Evolutionary conservation across 2,797 vertebrate genomes (phyloP), one percentile per base, ranked within the genome.

Genomic region (Labeo calbasu): DNA sequence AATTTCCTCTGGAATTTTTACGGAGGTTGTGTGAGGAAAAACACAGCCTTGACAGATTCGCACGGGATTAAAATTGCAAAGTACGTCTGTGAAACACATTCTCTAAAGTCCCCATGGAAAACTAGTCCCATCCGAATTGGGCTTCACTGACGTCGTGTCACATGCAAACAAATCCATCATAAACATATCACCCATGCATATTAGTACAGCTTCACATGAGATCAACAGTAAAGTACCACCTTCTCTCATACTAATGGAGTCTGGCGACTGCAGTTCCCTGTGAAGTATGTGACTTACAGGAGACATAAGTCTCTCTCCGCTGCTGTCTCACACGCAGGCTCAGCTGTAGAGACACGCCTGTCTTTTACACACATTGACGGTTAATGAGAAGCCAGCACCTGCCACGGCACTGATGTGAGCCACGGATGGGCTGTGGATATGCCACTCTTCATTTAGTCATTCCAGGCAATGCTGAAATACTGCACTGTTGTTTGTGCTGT

Each of bases 371-470:
- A 23, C 70, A 14, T 4, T 63, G 70, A 21, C 25, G 6, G 59
- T 59, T 82, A 75, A 82, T 82, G 57, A 65, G 70, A 73, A 53
- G 48, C 21, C 25, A 65, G 81, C 59, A 82, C 81, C 81, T 66
- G 81, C 59, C 70, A 82, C 46, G 23, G 71, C 28, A 48, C 59
- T 53, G 81, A 75, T 53, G 28, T 82, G 70, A 63, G 69, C 69
- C 55, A 73, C 69, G 66, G 59, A 82, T 1, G 80, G 25, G 21
- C 80, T 9, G 25, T 65, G 48, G 28, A 50, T 3, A 1, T 19
- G 71, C 21, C 81, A 82, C 70, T 75, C 71, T 75, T 82, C 81
- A 82, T 82, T 82, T 65, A 66, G 46, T 53, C 28, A 65, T 82
- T 50, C 57, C 46, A 66, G 5, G 46, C 43, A 50, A 63, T 43